Evolutionary conservation across 2,888 invertebrate genomes (phyloP).

Genomic region (Eustalomyia histrio): DNA sequence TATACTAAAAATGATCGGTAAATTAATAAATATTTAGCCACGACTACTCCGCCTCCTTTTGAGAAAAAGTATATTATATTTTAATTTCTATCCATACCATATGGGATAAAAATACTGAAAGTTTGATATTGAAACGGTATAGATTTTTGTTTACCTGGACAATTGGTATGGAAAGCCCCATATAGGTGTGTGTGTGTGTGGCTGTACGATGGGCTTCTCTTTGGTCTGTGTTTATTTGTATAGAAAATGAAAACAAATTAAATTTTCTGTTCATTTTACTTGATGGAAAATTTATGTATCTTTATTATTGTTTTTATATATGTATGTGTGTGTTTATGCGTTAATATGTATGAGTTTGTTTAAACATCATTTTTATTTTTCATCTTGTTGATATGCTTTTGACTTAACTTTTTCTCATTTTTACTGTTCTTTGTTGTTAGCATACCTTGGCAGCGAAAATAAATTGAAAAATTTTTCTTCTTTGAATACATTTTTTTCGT

Average conservation of each 20-base stretch:
- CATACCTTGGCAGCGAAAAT: background rate
- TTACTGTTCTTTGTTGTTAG: background rate
- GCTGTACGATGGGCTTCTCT: background rate
- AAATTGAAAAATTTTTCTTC: background rate
- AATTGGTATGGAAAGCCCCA: too few relatives aligned
- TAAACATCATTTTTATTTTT: background rate
- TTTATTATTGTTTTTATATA: background rate
- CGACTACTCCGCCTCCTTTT: too few relatives aligned
- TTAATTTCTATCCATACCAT: too few relatives aligned
- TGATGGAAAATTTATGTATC: slow-evolving; percentile 10
- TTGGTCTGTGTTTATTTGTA: background rate
- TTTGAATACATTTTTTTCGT: background rate
- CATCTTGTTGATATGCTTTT: background rate
- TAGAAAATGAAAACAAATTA: slow-evolving; percentile 40
- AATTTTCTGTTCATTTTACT: slow-evolving; percentile 1
- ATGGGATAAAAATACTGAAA: too few relatives aligned
- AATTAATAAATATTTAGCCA: too few relatives aligned
- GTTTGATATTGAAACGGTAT: too few relatives aligned
- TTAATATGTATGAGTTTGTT: background rate
- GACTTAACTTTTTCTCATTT: background rate
- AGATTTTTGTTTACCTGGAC: too few relatives aligned
- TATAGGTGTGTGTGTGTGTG: background rate
- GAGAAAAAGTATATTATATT: too few relatives aligned
- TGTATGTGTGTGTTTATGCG: background rate
- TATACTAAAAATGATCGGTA: too few relatives aligned